phyloP scores from a whole-genome alignment of 2,888 invertebrate genomes.

The Pyralis farinalis region DNA sequence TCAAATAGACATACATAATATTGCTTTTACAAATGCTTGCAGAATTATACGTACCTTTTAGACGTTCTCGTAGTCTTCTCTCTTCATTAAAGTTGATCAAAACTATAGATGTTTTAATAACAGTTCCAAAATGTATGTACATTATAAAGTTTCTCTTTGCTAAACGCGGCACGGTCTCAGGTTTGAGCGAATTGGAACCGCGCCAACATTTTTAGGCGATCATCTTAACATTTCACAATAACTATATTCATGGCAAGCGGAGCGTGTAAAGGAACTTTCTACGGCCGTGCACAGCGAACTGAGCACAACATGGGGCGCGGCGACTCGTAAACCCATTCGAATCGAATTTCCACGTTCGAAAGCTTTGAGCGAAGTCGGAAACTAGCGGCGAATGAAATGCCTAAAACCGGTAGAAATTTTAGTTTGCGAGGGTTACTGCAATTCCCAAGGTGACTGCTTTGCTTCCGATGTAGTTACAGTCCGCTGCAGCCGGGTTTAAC shows the following conservation, averaged over 20 bases:
- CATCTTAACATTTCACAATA: conserved; percentile 57
- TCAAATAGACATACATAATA: no score
- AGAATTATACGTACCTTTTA: no score
- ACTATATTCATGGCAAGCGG: conserved; percentile 51
- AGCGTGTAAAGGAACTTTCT: conserved; percentile 53
- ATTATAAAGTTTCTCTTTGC: not conserved
- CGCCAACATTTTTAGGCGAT: conserved; percentile 57
- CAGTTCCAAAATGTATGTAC: not conserved
- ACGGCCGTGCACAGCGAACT: conserved; percentile 46
- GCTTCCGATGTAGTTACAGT: conserved; percentile 51
- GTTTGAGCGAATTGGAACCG: conserved; percentile 44
- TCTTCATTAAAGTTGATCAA: no score
- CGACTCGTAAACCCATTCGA: conserved; percentile 52
- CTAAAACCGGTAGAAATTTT: conserved; percentile 35
- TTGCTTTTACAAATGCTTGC: no score
- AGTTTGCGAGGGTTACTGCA: conserved; percentile 26
- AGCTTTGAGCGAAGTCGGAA: conserved; percentile 28
- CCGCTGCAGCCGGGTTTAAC: conserved; percentile 42
- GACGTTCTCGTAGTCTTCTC: no score
- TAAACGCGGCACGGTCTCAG: conserved; percentile 22
- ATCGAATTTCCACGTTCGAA: conserved; percentile 49
- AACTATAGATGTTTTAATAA: not conserved
- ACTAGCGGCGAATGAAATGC: conserved; percentile 34
- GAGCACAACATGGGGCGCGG: conserved; percentile 42
- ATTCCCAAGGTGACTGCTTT: conserved; percentile 42